Evolutionary conservation across 2,797 vertebrate species (phyloP).

Genomic region (Thaleichthys pacificus): DNA sequence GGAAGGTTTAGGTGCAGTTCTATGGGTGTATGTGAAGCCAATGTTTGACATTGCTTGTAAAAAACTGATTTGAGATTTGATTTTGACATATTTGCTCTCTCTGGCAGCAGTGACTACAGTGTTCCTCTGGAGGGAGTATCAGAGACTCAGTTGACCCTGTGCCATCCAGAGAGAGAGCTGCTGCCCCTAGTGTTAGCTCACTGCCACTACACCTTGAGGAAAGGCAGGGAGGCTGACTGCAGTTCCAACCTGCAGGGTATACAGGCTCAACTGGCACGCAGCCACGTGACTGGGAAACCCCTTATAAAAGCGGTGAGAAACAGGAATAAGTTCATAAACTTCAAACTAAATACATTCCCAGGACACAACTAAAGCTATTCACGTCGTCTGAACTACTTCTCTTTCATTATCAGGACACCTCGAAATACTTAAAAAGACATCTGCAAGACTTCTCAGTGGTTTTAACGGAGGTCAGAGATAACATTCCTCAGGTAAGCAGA

Average conservation of each 20-base stretch:
- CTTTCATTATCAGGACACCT: conserved; percentile 59
- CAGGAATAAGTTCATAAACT: neutral
- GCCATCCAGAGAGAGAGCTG: conserved; percentile 73
- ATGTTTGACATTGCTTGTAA: too few relatives aligned
- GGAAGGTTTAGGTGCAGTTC: too few relatives aligned
- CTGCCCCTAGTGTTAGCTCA: conserved; percentile 73
- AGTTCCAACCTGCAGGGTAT: conserved; percentile 62
- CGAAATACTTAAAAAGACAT: conserved; percentile 68
- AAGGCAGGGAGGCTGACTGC: conserved; percentile 59
- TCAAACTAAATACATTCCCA: neutral
- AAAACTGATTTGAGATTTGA: neutral
- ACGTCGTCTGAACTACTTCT: neutral
- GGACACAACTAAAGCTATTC: neutral
- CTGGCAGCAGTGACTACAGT: conserved; percentile 59
- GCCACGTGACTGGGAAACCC: conserved; percentile 73
- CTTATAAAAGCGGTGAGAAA: conserved; percentile 62
- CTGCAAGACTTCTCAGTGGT: conserved; percentile 72
- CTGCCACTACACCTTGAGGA: conserved; percentile 74
- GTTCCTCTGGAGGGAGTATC: conserved; percentile 62
- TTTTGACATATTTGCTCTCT: too few relatives aligned
- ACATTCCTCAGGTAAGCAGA: conserved; percentile 68
- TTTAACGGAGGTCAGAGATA: conserved; percentile 64
- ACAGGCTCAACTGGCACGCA: conserved; percentile 64
- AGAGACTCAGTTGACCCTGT: conserved; percentile 71
- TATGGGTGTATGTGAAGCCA: too few relatives aligned